Evolutionary conservation across 2,888 invertebrate species (phyloP), one percentile per base, ranked within the genome.

Genomic region (Taphrorychus bicolor): DNA sequence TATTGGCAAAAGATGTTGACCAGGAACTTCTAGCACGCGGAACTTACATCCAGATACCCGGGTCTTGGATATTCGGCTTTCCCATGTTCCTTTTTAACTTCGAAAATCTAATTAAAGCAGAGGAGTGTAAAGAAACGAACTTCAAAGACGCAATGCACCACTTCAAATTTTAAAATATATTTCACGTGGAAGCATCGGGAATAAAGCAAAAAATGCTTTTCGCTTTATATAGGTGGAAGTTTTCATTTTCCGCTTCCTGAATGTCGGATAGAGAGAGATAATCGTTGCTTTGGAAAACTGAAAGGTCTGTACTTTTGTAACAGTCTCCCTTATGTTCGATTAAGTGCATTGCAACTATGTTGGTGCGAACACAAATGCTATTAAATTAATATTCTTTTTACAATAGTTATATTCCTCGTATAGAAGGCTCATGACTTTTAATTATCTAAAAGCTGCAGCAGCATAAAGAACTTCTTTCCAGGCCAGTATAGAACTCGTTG

Each of bases 1-100:
- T 97, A 71, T 83, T 91, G n/a, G 89, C 91, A 1, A 88, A 89
- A 77, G 89, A 91, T 75, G 87, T 98, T 16, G 89, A 97, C 81
- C 83, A 91, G 24, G 94, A 94, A 73, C 83, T 90, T 60, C 83
- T 99, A 60, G n/a, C 11, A 16, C 16, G 11, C 48, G 48, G n/a
- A n/a, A n/a, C n/a, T n/a, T n/a, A n/a, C n/a, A n/a, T n/a, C n/a
- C n/a, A n/a, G n/a, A n/a, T n/a, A n/a, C n/a, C n/a, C n/a, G n/a
- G n/a, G n/a, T n/a, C n/a, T n/a, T n/a, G n/a, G n/a, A n/a, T n/a
- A n/a, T 16, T 48, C 14, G 48, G 17, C 11, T 14, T 48, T 48
- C 16, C 16, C 48, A 48, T 48, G 11, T 48, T 48, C 48, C 48
- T 7, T 16, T 48, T n/a, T n/a, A n/a, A n/a, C 48, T 11, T 17